Evolutionary conservation across 1,140 invertebrate species (phyloP), one percentile per base, ranked within the genome.

Genomic region (Drosophila santomea): DNA sequence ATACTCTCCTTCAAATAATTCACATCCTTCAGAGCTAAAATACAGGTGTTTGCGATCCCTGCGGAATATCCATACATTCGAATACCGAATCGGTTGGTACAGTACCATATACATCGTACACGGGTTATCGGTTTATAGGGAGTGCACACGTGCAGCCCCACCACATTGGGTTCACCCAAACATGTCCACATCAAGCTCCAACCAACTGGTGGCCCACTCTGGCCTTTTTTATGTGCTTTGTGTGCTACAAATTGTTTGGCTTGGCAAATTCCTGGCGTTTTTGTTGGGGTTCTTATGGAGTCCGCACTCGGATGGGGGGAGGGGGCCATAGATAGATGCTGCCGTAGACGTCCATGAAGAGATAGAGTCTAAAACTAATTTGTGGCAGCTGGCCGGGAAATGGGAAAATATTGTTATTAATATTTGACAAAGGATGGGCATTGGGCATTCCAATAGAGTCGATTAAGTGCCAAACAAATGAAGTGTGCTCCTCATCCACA

Each of bases 231-330:
- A 62, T 84, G 67, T 66, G 77, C 60, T 74, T 80, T 85, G 78
- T 86, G 74, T 88, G 82, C 79, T 86, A 82, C 82, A 88, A 86
- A 86, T 86, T 86, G 83, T 86, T 86, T 88, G 82, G 82, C 78
- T 81, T 86, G 80, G 50, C 47, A 82, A 88, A 86, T 86, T 86
- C 79, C 71, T 88, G 50, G 50, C 69, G 74, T 86, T 86, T 82
- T 86, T 84, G 81, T 84, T 78, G 64, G 75, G 82, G 83, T 79
- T 86, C 88, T 88, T 88, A 88, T 88, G 75, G 79, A 82, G 69
- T 79, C 54, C 72, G 60, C 23, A 54, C 36, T 25, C 56, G 43
- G 44, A 20, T 14, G 14, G 25, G 23, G 47, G 17, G 17, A 1
- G 17, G 17, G 17, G 17, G 17, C 17, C 17, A 17, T 17, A 2